Base-by-base conservation (phyloP, 2,113 vertebrate genomes). In the Lonchura striata region DNA sequence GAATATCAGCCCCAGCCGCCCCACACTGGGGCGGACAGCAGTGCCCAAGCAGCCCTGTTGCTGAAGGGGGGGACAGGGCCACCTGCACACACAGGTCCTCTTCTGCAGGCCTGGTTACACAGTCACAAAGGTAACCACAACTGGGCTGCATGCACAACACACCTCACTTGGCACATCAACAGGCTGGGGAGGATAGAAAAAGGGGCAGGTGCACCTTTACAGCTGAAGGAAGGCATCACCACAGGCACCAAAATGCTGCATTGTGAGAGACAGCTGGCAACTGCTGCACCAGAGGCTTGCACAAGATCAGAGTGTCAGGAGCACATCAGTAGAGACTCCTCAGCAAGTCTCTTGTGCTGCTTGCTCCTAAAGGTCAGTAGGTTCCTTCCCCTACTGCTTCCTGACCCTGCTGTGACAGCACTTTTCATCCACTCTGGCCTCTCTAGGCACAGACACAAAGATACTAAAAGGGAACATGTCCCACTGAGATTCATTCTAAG, bases 41-140 rank as follows among this genome's bases (percentile, higher is more conserved):
- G 31, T 25, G 13, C 18, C 35, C 4, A 0, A 66, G 46, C 0
- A 0, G 23, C 30, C 25, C 14, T 13, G 11, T 0, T 56, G 44
- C 28, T 68, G 20, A 66, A 70, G 17, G 3, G 3, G 3, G 23
- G 18, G 74, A 20, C 17, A 37, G 37, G n/a, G n/a, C 41, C 37
- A 69, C 13, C 13, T 14, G 28, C 42, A 53, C 44, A 54, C 13
- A 21, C 2, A 33, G 14, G 17, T 56, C 14, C 8, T 46, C 49
- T 56, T 35, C 11, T 25, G 28, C 41, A 44, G 1, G 0, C 10
- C 19, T 22, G 3, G 11, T 39, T 35, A 71, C 44, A 65, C 21
- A 41, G 12, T 6, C 63, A 60, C 1, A 0, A n/a, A 69, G 19
- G 21, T 42, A 70, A 35, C 23, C 56, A n/a, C 12, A 3, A 0